Conservation (phyloP, 2,888 invertebrate genomes). For the Oconnorella tubifera region DNA sequence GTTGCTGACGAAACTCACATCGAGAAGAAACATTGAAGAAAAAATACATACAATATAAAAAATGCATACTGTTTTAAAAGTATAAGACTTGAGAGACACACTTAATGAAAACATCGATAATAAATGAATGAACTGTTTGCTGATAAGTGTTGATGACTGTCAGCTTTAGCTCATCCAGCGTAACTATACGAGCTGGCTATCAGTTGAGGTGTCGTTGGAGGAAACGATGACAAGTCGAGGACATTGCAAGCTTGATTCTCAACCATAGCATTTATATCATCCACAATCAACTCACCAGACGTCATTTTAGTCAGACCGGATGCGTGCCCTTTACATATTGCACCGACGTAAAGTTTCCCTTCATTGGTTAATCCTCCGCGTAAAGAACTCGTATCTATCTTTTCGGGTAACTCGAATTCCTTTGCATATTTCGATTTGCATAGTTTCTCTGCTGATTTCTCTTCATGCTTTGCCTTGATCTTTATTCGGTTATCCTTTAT, state of each 20-base stretch:
- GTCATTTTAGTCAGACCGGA: conserved; percentile 19
- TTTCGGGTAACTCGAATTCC: conserved; percentile 36
- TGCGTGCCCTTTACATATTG: conserved; percentile 33
- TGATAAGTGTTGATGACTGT: too few species aligned
- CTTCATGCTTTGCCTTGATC: conserved; percentile 38
- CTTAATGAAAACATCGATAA: too few species aligned
- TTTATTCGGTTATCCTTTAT: conserved; percentile 37
- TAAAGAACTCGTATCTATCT: conserved; percentile 35
- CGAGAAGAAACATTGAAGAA: too few species aligned
- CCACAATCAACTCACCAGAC: conserved; percentile 27
- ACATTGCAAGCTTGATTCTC: conserved; percentile 34
- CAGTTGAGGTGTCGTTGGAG: conserved; percentile 31
- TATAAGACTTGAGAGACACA: too few species aligned
- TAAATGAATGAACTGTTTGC: too few species aligned
- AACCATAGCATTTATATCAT: conserved; percentile 26
- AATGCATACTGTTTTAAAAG: too few species aligned
- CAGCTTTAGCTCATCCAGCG: too few species aligned
- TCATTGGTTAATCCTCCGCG: conserved; percentile 34
- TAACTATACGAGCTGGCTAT: conserved; percentile 5
- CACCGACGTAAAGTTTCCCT: conserved; percentile 34
- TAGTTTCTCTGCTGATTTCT: conserved; percentile 33
- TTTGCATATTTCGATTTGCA: conserved; percentile 35
- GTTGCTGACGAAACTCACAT: too few species aligned
- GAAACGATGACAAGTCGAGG: conserved; percentile 38
- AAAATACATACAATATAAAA: too few species aligned